These are phyloP conservation scores for Syndactyla subalaris DNA, from an alignment of 2,797 vertebrate species.

Conservation along the genomic window DNA sequence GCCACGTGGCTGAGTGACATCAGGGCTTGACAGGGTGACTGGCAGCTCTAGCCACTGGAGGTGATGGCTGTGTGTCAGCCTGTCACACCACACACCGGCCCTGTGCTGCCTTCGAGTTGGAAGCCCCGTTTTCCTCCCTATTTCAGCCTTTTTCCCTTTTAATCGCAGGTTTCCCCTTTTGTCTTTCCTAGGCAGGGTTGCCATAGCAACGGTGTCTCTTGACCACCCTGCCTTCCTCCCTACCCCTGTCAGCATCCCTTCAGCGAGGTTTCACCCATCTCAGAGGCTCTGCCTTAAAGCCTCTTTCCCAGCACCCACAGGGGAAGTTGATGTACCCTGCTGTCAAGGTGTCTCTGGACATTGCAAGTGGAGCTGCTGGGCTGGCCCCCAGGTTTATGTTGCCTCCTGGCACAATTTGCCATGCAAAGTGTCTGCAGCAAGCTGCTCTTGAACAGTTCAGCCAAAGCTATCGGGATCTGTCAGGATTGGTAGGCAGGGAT, in stretches of 20 bases:
- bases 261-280: background rate
- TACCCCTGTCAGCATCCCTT: conserved; percentile 10
- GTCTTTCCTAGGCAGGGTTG: conserved; percentile 46
- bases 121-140: background rate
- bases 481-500: background rate
- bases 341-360: background rate
- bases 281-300: background rate
- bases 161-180: background rate
- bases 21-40: background rate
- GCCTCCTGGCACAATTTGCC: background rate
- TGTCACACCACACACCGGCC: background rate
- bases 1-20: background rate
- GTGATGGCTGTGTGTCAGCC: background rate
- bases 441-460: background rate
- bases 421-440: background rate
- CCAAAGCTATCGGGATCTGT: background rate
- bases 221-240: conserved; percentile 39
- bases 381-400: background rate
- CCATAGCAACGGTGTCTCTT: conserved; percentile 44
- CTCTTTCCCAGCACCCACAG: fast-evolving
- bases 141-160: background rate
- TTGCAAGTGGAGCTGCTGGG: fast-evolving
- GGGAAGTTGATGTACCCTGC: fast-evolving
- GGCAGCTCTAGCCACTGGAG: background rate
- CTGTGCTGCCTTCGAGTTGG: background rate